A percentile compares a stretch with the other conserved stretches of the same genome.
Evolutionary conservation across 2,888 invertebrate species (phyloP).

Genomic region (Epicampocera succincta): DNA sequence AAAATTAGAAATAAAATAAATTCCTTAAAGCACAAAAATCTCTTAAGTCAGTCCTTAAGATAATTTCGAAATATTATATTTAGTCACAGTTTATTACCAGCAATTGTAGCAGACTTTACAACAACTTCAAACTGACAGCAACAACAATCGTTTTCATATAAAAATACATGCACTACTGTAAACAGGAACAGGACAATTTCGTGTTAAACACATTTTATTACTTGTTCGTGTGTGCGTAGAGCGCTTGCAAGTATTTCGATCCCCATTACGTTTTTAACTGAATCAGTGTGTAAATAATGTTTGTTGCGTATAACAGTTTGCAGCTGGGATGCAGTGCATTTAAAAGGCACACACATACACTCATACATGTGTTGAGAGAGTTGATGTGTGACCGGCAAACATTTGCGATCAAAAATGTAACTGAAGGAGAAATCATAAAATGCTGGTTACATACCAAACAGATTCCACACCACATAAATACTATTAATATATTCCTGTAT

Average conservation of each 20-base stretch:
- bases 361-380: background rate
- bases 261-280: slow-evolving; percentile 17
- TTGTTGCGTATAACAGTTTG: slow-evolving; percentile 26
- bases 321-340: slow-evolving; percentile 44
- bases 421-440: too few relatives aligned
- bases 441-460: too few relatives aligned
- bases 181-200: slow-evolving; percentile 37
- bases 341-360: background rate
- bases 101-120: slow-evolving; percentile 31
- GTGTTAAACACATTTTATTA: slow-evolving; percentile 60
- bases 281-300: slow-evolving; percentile 44
- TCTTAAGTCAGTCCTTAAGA: background rate
- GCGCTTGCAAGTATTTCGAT: background rate
- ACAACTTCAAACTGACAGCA: slow-evolving; percentile 5
- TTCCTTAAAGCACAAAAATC: background rate
- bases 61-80: slow-evolving; percentile 13
- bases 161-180: background rate
- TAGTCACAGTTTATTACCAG: slow-evolving; percentile 46
- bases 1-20: too few relatives aligned
- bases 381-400: too few relatives aligned
- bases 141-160: background rate
- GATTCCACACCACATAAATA: too few relatives aligned
- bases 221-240: slow-evolving; percentile 15
- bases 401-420: too few relatives aligned
- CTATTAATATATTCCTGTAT: too few relatives aligned